phyloP scores from a whole-genome alignment of 2,888 invertebrate genomes.

The Callyntrura sp. region DNA sequence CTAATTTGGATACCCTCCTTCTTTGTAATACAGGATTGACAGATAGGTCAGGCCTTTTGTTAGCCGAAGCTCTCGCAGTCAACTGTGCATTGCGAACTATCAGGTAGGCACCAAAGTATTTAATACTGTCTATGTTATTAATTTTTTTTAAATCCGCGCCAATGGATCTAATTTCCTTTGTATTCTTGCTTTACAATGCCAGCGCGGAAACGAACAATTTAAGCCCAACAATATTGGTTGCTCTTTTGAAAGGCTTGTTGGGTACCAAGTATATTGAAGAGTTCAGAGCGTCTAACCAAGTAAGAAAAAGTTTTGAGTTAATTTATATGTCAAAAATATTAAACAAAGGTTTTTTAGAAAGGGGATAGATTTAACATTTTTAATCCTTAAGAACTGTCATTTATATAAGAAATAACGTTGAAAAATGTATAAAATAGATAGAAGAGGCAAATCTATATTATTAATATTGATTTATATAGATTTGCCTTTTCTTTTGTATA shows the following conservation, averaged over 20 bases:
- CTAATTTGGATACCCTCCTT: conserved; percentile 95
- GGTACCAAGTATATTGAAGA: conserved; percentile 95
- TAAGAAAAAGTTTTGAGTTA: conserved; percentile 85
- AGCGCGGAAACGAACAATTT: conserved; percentile 99
- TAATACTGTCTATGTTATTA: background rate
- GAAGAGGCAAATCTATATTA: too few species aligned
- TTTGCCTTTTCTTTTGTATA: background rate
- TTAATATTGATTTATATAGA: too few species aligned
- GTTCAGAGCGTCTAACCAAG: conserved; percentile 99
- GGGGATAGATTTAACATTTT: too few species aligned
- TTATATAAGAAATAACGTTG: too few species aligned
- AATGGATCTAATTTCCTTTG: too few species aligned
- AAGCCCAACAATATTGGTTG: conserved; percentile 94
- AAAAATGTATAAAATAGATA: too few species aligned
- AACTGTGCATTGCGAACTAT: conserved; percentile 93
- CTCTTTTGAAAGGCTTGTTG: conserved; percentile 94
- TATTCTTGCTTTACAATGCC: conserved; percentile 76
- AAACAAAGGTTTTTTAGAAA: too few species aligned
- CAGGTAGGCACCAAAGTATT: conserved; percentile 86
- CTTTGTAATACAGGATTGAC: conserved; percentile 97
- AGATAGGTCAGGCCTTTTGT: conserved; percentile 93
- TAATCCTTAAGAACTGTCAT: too few species aligned
- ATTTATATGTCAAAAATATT: too few species aligned
- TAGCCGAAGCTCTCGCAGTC: conserved; percentile 93
- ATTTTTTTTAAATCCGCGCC: too few species aligned